Conservation (phyloP, 2,113 vertebrate species). For the Parotia lawesii region DNA sequence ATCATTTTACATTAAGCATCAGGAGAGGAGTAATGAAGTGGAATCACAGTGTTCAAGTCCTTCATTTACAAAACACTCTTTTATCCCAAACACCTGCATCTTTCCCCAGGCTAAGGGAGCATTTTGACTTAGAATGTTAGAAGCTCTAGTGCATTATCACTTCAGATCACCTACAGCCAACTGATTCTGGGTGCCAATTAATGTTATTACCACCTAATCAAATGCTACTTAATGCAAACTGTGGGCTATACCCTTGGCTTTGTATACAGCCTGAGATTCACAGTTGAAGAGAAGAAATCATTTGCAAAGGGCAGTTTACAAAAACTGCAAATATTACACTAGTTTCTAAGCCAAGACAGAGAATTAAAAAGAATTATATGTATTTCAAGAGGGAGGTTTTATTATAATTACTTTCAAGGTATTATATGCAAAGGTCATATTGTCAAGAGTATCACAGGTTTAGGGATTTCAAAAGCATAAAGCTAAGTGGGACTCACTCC, state of each 20-base stretch:
- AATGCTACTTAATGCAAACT: conserved; percentile 36
- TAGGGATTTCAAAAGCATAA: not conserved
- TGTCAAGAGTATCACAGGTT: not conserved
- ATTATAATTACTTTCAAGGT: not conserved
- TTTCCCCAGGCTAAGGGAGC: conserved; percentile 29
- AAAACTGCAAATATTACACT: not conserved
- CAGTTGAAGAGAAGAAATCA: not conserved
- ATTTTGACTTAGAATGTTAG: conserved; percentile 35
- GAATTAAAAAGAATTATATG: not conserved
- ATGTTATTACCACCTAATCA: conserved; percentile 61
- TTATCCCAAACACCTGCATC: conserved; percentile 54
- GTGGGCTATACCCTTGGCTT: conserved; percentile 1
- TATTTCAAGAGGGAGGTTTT: not conserved
- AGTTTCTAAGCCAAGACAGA: not conserved
- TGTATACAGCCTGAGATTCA: not conserved
- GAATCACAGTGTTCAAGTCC: conserved; percentile 33
- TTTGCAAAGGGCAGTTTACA: not conserved
- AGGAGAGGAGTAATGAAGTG: conserved; percentile 32
- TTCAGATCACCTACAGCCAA: conserved; percentile 41
- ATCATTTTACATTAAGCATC: conserved; percentile 27
- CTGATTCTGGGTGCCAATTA: conserved; percentile 60
- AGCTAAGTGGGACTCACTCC: not conserved
- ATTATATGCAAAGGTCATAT: not conserved
- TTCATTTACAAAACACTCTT: conserved; percentile 49
- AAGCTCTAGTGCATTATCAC: conserved; percentile 25